phyloP scores from a whole-genome alignment of 2,888 invertebrate genomes.

The Embidobia sp. region DNA sequence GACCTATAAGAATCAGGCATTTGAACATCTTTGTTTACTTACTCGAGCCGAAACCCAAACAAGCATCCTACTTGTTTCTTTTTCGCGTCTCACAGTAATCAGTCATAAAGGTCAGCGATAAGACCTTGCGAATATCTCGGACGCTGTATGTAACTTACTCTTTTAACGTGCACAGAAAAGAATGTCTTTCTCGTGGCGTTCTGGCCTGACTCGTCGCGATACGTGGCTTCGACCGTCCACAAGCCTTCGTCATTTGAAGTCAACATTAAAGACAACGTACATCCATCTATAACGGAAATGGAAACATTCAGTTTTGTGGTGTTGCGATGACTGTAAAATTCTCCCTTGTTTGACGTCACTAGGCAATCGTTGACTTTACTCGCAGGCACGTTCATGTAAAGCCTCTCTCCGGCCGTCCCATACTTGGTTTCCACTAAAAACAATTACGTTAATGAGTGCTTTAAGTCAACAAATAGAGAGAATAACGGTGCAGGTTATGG shows the following conservation, averaged over 20 bases:
- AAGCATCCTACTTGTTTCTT: background rate
- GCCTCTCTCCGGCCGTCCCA: constrained; percentile 5
- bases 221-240: constrained; percentile 32
- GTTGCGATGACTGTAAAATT: constrained; percentile 1
- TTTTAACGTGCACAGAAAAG: constrained; percentile 36
- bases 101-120: constrained; percentile 32
- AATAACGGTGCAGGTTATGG: too few species aligned
- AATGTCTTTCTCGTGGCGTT: constrained; percentile 9
- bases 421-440: constrained; percentile 30
- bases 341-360: constrained; percentile 9
- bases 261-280: constrained; percentile 21
- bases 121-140: too few species aligned
- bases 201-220: constrained; percentile 7
- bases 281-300: background rate
- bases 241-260: constrained; percentile 4
- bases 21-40: too few species aligned
- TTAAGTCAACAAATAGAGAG: too few species aligned
- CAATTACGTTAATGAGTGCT: too few species aligned
- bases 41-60: too few species aligned
- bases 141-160: constrained; percentile 36
- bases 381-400: constrained; percentile 14
- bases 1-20: constrained; percentile 4
- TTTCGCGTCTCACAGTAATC: background rate
- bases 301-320: background rate
- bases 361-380: constrained; percentile 32